These are phyloP conservation scores for Microcebus murinus DNA, from an alignment of 2,113 vertebrate genomes.

Conservation along the genomic window DNA sequence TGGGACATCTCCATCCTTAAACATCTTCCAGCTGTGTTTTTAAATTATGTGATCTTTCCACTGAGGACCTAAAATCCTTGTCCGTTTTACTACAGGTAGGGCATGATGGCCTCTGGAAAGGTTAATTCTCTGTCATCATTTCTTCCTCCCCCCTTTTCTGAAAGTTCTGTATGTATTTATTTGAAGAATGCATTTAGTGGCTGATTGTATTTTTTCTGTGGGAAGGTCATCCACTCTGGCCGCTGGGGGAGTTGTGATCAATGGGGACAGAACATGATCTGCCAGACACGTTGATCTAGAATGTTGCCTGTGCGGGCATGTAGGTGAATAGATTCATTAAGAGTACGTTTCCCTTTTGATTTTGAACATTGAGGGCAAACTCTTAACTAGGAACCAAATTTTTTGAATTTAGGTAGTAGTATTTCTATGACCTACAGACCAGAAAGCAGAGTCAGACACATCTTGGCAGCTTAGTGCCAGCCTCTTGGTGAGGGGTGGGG, in stretches of 20 bases:
- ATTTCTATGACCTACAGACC: neutral
- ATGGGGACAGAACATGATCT: neutral
- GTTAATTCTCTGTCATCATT: neutral
- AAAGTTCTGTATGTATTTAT: neutral
- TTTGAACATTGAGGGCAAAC: neutral
- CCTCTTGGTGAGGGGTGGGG: neutral
- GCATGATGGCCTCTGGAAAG: neutral
- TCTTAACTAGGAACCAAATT: neutral
- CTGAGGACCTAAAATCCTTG: neutral
- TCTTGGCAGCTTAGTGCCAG: neutral
- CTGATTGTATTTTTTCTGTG: slow-evolving; percentile 23
- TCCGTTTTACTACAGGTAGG: slow-evolving; percentile 10
- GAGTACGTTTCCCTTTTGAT: slow-evolving; percentile 23
- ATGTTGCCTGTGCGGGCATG: neutral
- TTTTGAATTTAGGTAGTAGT: neutral
- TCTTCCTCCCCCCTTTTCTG: neutral
- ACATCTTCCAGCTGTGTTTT: neutral
- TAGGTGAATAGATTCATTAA: neutral
- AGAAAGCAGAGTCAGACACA: neutral
- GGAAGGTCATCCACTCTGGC: neutral
- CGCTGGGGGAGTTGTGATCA: neutral
- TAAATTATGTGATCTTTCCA: neutral
- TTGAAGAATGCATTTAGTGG: neutral
- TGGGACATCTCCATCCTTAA: neutral
- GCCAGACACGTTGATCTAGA: neutral